These are phyloP conservation scores for Scaptomyza pallida DNA, from an alignment of 1,140 invertebrate genomes.

Conservation along the genomic window DNA sequence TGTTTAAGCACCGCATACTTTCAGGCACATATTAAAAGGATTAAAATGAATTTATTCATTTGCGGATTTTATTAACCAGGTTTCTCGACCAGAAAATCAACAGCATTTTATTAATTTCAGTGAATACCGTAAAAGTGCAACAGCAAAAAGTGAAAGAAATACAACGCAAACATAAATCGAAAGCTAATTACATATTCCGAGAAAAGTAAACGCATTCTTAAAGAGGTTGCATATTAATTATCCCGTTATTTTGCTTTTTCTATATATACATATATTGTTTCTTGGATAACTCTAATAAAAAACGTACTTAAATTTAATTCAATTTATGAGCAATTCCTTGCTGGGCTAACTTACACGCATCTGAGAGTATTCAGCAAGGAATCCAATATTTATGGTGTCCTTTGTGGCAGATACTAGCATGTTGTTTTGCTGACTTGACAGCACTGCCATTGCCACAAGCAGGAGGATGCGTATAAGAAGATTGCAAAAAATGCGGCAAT, in stretches of 20 bases:
- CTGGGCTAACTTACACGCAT: conserved; percentile 66
- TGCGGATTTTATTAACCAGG: too few relatives aligned
- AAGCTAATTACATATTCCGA: background rate
- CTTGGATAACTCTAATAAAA: background rate
- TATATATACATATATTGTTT: background rate
- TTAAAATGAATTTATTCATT: too few relatives aligned
- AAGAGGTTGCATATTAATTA: background rate
- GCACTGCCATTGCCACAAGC: conserved; percentile 11
- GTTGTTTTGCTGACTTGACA: conserved; percentile 28
- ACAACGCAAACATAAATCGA: background rate
- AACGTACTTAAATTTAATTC: background rate
- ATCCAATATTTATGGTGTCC: conserved; percentile 80
- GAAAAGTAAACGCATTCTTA: background rate
- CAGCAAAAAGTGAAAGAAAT: background rate
- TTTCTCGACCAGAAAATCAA: background rate
- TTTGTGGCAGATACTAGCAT: conserved; percentile 8
- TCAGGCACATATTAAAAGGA: background rate
- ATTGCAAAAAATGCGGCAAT: conserved; percentile 36
- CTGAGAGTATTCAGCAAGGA: conserved; percentile 76
- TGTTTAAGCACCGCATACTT: background rate
- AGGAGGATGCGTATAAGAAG: conserved; percentile 21
- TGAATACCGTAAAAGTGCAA: background rate
- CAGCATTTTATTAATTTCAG: background rate
- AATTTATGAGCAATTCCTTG: background rate
- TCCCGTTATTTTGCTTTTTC: too few relatives aligned